These are phyloP conservation scores for Agelas oroides DNA, from an alignment of 37 sponge, comb jelly and placozoan genomes.

Conservation along the genomic window DNA sequence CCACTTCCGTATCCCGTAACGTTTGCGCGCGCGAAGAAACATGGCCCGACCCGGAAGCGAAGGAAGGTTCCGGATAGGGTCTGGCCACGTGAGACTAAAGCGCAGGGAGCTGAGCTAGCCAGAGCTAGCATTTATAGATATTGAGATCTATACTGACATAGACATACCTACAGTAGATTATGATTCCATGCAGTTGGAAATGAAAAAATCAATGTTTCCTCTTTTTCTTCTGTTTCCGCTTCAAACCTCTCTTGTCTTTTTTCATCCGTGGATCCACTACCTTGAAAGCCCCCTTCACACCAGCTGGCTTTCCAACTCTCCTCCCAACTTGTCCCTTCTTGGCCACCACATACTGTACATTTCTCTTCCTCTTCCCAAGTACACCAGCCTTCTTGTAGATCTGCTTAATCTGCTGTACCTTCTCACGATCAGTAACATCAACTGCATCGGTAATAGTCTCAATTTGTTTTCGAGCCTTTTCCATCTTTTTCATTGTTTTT, in stretches of 20 bases:
- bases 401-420: conserved; percentile 82
- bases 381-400: conserved; percentile 84
- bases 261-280: conserved; percentile 97
- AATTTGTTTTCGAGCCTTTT: conserved; percentile 65
- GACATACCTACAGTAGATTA: no score
- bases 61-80: no score
- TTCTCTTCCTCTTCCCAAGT: conserved; percentile 55
- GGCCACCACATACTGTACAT: conserved; percentile 94
- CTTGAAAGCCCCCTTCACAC: conserved; percentile 90
- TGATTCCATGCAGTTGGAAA: no score
- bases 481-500: conserved; percentile 51
- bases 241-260: conserved; percentile 83
- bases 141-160: no score
- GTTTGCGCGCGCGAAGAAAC: no score
- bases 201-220: no score
- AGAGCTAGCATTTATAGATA: no score
- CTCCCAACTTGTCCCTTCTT: conserved; percentile 80
- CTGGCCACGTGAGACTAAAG: no score
- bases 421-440: conserved; percentile 79
- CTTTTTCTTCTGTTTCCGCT: no score
- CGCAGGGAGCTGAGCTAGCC: no score
- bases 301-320: conserved; percentile 79
- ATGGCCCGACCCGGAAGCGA: no score
- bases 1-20: no score
- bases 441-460: conserved; percentile 66